phyloP scores from a whole-genome alignment of 2,888 invertebrate genomes.

The Oligia strigilis region DNA sequence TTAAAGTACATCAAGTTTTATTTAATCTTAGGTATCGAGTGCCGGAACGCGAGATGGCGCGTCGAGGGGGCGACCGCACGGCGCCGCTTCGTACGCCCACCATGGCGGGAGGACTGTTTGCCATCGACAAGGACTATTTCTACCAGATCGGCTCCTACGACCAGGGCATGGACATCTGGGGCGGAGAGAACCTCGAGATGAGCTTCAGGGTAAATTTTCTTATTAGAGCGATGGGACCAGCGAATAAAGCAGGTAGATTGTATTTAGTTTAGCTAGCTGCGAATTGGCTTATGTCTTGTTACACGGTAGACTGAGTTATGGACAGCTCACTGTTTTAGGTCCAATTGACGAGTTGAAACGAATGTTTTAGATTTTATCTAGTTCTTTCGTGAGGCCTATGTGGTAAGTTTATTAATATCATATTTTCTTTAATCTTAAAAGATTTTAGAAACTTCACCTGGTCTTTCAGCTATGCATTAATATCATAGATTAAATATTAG shows the following conservation, averaged over 20 bases:
- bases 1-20: slow-evolving; percentile 15
- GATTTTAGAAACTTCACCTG: background rate
- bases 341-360: background rate
- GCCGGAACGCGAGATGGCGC: slow-evolving; percentile 98
- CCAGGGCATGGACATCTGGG: slow-evolving; percentile 99
- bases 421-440: background rate
- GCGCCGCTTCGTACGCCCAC: slow-evolving; percentile 98
- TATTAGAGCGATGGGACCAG: slow-evolving; percentile 16
- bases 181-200: slow-evolving; percentile 98
- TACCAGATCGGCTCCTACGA: slow-evolving; percentile 99
- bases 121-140: slow-evolving; percentile 99
- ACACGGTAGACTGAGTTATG: background rate
- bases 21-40: slow-evolving; percentile 95
- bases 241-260: slow-evolving; percentile 17
- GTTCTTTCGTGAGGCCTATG: background rate
- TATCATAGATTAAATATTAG: background rate
- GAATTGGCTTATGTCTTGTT: slow-evolving; percentile 23
- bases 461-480: background rate
- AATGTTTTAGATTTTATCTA: background rate
- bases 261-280: slow-evolving; percentile 22
- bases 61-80: slow-evolving; percentile 97
- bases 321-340: background rate
- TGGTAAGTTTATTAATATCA: slow-evolving; percentile 22
- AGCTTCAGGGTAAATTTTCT: slow-evolving; percentile 94
- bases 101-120: slow-evolving; percentile 99